These are phyloP conservation scores for Eledone cirrhosa DNA, from an alignment of 2,888 invertebrate species.

Conservation along the genomic window DNA sequence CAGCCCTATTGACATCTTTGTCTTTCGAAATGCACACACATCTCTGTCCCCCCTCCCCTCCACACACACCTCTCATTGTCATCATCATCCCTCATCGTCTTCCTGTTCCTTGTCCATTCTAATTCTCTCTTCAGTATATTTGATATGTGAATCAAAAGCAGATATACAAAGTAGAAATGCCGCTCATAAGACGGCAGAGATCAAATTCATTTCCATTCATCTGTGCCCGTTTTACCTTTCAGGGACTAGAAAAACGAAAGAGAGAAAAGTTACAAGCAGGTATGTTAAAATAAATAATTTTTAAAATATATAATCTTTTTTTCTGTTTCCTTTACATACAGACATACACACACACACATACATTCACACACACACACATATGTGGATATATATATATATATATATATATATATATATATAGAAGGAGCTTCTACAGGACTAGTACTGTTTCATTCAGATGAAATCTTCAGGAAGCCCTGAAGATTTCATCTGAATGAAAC, in stretches of 20 bases:
- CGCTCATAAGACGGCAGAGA: conserved; percentile 9
- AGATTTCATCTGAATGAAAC: no score
- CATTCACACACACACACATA: no score
- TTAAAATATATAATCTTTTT: no score
- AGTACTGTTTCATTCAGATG: no score
- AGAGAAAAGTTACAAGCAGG: conserved; percentile 16
- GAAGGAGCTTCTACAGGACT: no score
- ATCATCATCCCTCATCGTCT: neutral
- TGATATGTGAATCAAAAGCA: neutral
- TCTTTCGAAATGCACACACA: neutral
- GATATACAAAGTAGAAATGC: neutral
- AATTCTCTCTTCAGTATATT: neutral
- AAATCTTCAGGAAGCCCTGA: no score
- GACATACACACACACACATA: no score
- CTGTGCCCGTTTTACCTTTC: conserved; percentile 20
- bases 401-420: no score
- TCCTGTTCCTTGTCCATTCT: neutral
- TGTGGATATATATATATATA: no score
- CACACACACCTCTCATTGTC: neutral
- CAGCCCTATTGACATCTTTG: neutral
- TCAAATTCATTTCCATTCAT: conserved; percentile 21
- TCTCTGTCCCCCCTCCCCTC: no score
- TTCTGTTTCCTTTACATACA: no score
- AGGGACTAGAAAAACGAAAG: conserved; percentile 25
- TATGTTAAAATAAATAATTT: no score